Conservation (phyloP, 2,797 vertebrate species). For the Myoxocephalus aenaeus region DNA sequence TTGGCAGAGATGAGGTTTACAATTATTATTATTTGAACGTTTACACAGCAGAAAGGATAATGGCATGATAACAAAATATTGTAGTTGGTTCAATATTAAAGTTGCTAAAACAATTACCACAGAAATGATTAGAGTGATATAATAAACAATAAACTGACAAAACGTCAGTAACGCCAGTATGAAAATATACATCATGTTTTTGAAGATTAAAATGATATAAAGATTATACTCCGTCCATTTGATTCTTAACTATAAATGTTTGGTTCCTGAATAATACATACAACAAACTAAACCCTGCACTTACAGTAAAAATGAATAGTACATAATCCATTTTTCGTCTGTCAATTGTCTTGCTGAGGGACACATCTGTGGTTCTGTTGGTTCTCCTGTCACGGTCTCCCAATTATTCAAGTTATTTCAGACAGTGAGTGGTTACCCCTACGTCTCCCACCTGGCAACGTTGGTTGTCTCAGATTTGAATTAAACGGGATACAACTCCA, state of each 20-base stretch:
- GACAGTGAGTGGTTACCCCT: background rate
- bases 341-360: background rate
- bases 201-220: background rate
- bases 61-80: constrained; percentile 9
- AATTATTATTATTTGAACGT: constrained; percentile 4
- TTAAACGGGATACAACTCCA: background rate
- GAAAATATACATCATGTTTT: background rate
- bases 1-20: constrained; percentile 18
- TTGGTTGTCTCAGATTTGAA: background rate
- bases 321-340: background rate
- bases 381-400: background rate
- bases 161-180: background rate
- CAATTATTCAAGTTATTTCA: constrained; percentile 2
- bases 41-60: constrained; percentile 6
- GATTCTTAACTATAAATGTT: background rate
- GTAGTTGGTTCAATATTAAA: constrained; percentile 20
- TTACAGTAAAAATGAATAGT: background rate
- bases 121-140: background rate
- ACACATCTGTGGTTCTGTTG: background rate
- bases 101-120: background rate
- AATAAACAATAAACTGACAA: background rate
- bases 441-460: background rate
- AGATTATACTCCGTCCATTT: background rate
- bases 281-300: background rate
- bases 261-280: background rate